Conservation (phyloP, 2,113 vertebrate species). For the Cephalopterus ornatus region DNA sequence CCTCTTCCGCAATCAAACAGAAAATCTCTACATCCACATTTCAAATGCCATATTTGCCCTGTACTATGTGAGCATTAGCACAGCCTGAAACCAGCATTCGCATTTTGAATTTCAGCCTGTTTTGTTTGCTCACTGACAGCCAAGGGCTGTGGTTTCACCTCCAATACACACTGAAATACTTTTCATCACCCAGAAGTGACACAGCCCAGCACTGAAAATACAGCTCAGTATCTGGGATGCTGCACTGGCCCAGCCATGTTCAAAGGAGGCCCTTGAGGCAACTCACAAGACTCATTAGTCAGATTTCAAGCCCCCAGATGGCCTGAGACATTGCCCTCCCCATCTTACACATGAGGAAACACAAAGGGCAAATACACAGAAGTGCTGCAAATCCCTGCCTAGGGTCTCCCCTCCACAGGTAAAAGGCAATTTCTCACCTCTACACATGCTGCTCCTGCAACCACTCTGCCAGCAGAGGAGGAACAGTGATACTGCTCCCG, state of each 20-base stretch:
- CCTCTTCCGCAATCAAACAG: background rate
- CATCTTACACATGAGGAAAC: background rate
- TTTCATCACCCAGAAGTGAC: background rate
- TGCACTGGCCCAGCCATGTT: too few relatives aligned
- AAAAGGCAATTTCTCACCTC: background rate
- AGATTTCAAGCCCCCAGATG: background rate
- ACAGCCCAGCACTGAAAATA: background rate
- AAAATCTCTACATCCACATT: background rate
- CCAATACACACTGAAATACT: background rate
- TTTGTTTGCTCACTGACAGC: background rate
- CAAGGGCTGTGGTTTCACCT: background rate
- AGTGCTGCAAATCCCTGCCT: background rate
- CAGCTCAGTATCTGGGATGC: background rate
- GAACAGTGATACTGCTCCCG: background rate
- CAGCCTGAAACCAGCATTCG: background rate
- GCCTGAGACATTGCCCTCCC: background rate
- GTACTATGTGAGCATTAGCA: background rate
- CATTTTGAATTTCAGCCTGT: background rate
- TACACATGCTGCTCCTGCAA: background rate
- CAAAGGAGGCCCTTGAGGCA: background rate
- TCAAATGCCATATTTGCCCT: fast-evolving
- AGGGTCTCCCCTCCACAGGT: background rate
- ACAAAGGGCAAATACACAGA: background rate
- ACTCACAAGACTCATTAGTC: background rate
- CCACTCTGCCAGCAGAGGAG: background rate